These are phyloP conservation scores for Metopolophium dirhodum DNA, from an alignment of 1,140 invertebrate species.

Conservation along the genomic window DNA sequence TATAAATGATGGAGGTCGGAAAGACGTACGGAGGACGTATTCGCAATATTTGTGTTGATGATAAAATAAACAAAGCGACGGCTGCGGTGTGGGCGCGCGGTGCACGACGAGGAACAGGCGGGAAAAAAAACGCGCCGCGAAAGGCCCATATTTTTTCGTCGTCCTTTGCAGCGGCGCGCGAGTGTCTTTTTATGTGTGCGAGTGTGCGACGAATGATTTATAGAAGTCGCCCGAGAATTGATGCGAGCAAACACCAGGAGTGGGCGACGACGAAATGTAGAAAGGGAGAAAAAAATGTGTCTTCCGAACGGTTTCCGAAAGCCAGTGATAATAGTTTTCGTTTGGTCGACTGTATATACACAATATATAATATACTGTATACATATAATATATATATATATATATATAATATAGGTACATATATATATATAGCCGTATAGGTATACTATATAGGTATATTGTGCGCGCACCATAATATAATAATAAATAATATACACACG, in stretches of 20 bases:
- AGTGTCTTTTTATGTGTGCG: slow-evolving; percentile 27
- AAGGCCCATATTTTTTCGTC: slow-evolving; percentile 41
- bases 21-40: slow-evolving; percentile 34
- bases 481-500: slow-evolving; percentile 19
- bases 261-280: neutral
- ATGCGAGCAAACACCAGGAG: slow-evolving; percentile 5
- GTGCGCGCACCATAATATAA: neutral
- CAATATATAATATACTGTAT: too few relatives aligned
- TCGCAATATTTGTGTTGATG: slow-evolving; percentile 48
- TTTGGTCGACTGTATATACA: neutral
- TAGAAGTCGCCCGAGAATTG: slow-evolving; percentile 50
- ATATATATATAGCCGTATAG: neutral
- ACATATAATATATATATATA: neutral
- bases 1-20: slow-evolving; percentile 38
- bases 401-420: neutral
- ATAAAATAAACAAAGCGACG: slow-evolving; percentile 46
- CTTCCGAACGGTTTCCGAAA: slow-evolving; percentile 24
- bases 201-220: slow-evolving; percentile 37
- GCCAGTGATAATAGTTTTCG: slow-evolving; percentile 23
- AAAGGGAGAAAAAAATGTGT: neutral
- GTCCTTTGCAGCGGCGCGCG: slow-evolving; percentile 14
- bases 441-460: neutral
- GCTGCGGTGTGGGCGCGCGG: neutral
- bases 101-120: neutral
- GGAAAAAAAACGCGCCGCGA: neutral